phyloP scores from a whole-genome alignment of 2,888 invertebrate species.

The Chymomyza caudatula region DNA sequence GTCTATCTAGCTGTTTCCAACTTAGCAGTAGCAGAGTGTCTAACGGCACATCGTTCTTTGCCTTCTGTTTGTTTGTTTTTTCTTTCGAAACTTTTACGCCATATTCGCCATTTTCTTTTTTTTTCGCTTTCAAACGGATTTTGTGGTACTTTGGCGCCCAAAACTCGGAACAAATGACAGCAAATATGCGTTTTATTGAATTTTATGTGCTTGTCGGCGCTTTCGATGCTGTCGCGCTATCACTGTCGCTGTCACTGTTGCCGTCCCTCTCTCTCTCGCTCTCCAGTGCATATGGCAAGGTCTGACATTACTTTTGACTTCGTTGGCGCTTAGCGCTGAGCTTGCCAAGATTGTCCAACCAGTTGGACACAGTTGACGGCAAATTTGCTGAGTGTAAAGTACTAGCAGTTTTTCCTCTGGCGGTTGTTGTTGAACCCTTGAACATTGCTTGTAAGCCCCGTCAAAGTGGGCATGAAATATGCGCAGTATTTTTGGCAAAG shows the following conservation, averaged over 20 bases:
- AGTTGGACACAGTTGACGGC: no score
- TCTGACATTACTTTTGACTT: no score
- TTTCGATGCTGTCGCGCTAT: not conserved
- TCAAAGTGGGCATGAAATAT: no score
- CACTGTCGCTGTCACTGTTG: not conserved
- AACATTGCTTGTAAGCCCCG: no score
- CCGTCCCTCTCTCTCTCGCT: no score
- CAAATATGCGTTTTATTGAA: conserved; percentile 75
- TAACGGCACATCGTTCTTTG: not conserved
- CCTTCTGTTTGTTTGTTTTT: conserved; percentile 27
- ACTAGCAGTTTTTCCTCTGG: no score
- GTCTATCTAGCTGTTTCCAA: conserved; percentile 21
- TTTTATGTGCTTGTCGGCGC: conserved; percentile 60
- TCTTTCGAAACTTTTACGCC: conserved; percentile 40
- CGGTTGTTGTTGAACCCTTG: no score
- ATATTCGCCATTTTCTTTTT: conserved; percentile 45
- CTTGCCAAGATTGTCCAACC: no score
- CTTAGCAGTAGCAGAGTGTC: conserved; percentile 1
- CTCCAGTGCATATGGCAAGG: no score
- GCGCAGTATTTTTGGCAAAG: no score
- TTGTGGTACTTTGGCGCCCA: conserved; percentile 71
- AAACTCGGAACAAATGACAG: conserved; percentile 66
- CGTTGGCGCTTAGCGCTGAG: no score
- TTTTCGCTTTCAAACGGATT: conserved; percentile 43
- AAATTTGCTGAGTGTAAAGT: no score